These are phyloP conservation scores for Gonatopus flavifemur DNA, from an alignment of 1,140 invertebrate species.

Conservation along the genomic window DNA sequence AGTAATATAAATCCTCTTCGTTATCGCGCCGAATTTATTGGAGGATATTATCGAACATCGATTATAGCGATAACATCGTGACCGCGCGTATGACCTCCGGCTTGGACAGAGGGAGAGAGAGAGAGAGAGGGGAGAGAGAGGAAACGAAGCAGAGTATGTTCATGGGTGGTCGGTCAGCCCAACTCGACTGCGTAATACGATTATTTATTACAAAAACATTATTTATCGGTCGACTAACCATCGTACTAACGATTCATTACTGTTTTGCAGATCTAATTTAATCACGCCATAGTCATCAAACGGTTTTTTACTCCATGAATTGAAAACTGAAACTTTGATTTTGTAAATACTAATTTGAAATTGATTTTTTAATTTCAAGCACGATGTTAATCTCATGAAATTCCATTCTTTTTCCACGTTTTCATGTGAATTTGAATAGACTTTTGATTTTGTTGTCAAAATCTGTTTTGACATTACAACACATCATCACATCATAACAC, in stretches of 20 bases:
- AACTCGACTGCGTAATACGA: slow-evolving; percentile 31
- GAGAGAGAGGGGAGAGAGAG: no score
- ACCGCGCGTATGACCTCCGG: slow-evolving; percentile 26
- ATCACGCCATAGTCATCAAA: slow-evolving; percentile 7
- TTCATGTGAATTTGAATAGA: no score
- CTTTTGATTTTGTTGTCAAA: background rate
- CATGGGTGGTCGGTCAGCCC: slow-evolving; percentile 15
- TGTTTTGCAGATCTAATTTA: slow-evolving; percentile 20
- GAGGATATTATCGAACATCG: slow-evolving; percentile 44
- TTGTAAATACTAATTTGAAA: no score
- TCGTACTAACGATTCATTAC: slow-evolving; percentile 25
- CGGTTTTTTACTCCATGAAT: no score
- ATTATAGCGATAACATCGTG: slow-evolving; percentile 44
- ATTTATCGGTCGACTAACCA: slow-evolving; percentile 30
- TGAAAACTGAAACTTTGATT: no score
- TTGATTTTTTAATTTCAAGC: no score
- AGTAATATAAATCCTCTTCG: slow-evolving; percentile 47
- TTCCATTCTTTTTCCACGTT: no score
- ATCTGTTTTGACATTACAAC: background rate
- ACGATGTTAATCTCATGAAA: no score
- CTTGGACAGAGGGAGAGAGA: no score
- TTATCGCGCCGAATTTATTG: slow-evolving; percentile 44
- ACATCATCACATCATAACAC: no score
- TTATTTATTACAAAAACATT: slow-evolving; percentile 41
- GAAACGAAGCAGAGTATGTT: slow-evolving; percentile 9